phyloP scores from a whole-genome alignment of 2,113 vertebrate genomes.

The Stegastes partitus region DNA sequence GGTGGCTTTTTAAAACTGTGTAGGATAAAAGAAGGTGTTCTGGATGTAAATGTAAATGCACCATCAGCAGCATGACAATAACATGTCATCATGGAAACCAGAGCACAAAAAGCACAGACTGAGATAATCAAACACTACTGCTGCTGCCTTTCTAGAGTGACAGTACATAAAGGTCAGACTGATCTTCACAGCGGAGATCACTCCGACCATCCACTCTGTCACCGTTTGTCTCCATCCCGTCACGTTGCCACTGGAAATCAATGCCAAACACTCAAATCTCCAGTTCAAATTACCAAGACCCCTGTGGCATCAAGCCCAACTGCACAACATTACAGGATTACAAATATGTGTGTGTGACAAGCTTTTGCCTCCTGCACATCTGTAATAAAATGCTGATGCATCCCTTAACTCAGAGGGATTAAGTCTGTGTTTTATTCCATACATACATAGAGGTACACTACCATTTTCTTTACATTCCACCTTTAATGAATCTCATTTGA shows the following conservation, averaged over 20 bases:
- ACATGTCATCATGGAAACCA: not conserved
- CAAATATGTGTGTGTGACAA: not conserved
- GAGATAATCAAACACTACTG: not conserved
- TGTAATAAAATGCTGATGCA: conserved; percentile 6
- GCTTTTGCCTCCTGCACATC: not conserved
- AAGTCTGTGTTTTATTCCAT: conserved; percentile 4
- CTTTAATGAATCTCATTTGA: too few species aligned
- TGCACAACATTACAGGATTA: conserved; percentile 18
- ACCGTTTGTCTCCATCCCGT: conserved; percentile 6
- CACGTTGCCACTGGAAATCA: conserved; percentile 37
- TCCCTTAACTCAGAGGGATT: not conserved
- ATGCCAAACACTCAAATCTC: conserved; percentile 16
- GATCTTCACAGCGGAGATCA: conserved; percentile 22
- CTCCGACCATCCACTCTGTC: not conserved
- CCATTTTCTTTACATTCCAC: too few species aligned
- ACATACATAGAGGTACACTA: not conserved
- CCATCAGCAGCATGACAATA: too few species aligned
- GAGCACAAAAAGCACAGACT: not conserved
- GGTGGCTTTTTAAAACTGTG: too few species aligned
- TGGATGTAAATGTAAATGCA: too few species aligned
- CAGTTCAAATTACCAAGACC: conserved; percentile 20
- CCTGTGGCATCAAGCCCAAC: conserved; percentile 7
- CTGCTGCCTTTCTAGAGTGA: not conserved
- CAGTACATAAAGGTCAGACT: conserved; percentile 16
- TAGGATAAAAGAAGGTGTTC: too few species aligned